These are phyloP conservation scores for Exaiptasia diaphana DNA, from an alignment of 64 coral and sea anemone genomes.

Conservation along the genomic window DNA sequence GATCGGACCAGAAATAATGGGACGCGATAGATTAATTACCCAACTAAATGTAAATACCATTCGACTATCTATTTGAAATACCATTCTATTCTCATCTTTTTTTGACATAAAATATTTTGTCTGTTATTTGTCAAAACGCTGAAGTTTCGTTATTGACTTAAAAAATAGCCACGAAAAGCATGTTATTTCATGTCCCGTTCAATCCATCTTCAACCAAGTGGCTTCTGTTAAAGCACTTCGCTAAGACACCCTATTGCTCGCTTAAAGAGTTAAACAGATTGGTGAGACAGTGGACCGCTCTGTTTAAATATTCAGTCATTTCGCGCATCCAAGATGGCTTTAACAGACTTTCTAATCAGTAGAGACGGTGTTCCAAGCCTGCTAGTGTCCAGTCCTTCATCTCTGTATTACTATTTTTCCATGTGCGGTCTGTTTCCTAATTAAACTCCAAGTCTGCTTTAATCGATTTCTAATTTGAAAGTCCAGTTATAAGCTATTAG, in stretches of 20 bases:
- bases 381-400: not conserved
- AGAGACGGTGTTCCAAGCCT: not conserved
- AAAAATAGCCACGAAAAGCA: not conserved
- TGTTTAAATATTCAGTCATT: no score
- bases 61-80: no score
- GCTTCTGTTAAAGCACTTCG: not conserved
- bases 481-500: slow-evolving; percentile 7
- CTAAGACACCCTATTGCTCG: not conserved
- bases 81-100: no score
- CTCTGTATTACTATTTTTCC: not conserved
- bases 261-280: slow-evolving; percentile 7
- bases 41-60: no score
- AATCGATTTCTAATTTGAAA: slow-evolving; percentile 13
- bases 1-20: no score
- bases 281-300: not conserved
- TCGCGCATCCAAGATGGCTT: not conserved
- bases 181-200: not conserved
- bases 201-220: not conserved
- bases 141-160: not conserved
- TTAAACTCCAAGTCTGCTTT: not conserved
- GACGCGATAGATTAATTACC: no score
- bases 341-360: not conserved
- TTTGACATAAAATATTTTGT: no score
- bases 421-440: not conserved
- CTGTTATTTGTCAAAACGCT: no score